Base-by-base conservation (phyloP, 2,797 vertebrate species). In the Cossypha polioptera region DNA sequence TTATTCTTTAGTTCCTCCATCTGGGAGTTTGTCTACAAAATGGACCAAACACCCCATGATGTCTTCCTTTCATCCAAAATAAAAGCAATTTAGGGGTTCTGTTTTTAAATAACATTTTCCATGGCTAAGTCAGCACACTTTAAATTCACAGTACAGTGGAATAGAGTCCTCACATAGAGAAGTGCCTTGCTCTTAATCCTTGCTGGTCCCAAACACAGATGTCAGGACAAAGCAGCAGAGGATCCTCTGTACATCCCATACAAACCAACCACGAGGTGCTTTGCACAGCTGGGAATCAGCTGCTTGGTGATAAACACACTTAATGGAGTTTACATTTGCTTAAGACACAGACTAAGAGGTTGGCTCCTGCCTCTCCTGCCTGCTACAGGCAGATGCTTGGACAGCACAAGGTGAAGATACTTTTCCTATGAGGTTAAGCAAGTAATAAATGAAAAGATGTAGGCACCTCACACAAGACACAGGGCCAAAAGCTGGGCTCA, bases 311-410 rank as follows among this genome's bases (percentile, higher is more conserved):
- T 66, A 90, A 96, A 90, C 58, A 90, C 88, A 75, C 76, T 90
- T 74, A 22, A 42, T 1, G 0, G 48, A 82, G 65, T 90, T 94
- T 92, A 92, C 68, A 77, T 93, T 92, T 93, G 24, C 85, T 76
- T 62, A 48, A 92, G 33, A 58, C 45, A 47, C 11, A 47, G 65
- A 77, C 38, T 62, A 83, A 91, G 59, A 48, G 48, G 26, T 1
- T 42, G 72, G 54, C 33, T 77, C 1, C 16, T 10, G 33, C 16
- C 76, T 59, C 53, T 80, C 28, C 90, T 92, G 36, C 38, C 36
- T 40, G 7, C 59, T 40, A 42, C 68, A 48, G 50, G 17, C 26
- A 78, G 62, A 68, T 45, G 48, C 14, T 43, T 43, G 43, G 38
- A 86, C 55, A 73, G 62, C 28, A 47, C 8, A 86, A 86, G 55